phyloP scores from a whole-genome alignment of 1,140 invertebrate species.

The Gryon sp. region DNA sequence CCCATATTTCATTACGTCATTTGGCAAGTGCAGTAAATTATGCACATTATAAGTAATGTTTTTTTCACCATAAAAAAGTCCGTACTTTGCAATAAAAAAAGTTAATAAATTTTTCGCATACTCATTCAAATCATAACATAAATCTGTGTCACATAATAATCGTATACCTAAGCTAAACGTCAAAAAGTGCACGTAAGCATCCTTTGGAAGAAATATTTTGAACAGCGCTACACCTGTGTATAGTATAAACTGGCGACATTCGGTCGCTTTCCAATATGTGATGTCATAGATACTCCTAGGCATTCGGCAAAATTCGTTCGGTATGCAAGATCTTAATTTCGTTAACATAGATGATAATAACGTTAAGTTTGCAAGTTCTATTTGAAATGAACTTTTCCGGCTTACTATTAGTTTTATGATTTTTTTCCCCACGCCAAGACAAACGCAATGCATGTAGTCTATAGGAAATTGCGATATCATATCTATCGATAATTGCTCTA shows the following conservation, averaged over 20 bases:
- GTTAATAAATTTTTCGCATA: neutral
- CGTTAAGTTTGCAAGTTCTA: no score
- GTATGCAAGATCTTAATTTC: neutral
- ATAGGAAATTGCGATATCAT: no score
- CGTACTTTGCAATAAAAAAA: neutral
- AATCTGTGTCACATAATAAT: neutral
- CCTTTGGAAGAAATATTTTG: neutral
- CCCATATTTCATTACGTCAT: conserved; percentile 74
- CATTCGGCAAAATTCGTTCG: neutral
- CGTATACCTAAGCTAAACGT: neutral
- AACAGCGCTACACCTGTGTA: neutral
- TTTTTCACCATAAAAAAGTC: conserved; percentile 58
- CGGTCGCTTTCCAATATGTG: neutral
- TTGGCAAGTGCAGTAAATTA: conserved; percentile 70
- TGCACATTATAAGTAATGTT: conserved; percentile 67
- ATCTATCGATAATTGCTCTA: no score
- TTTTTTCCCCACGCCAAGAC: no score
- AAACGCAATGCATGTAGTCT: no score
- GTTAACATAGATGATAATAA: neutral
- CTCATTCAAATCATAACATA: neutral
- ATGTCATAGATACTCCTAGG: neutral
- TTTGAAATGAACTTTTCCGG: no score
- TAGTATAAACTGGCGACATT: neutral
- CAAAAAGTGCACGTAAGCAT: neutral
- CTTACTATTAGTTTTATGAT: no score